phyloP scores from a whole-genome alignment of 2,113 vertebrate species.

The Philantomba maxwellii region DNA sequence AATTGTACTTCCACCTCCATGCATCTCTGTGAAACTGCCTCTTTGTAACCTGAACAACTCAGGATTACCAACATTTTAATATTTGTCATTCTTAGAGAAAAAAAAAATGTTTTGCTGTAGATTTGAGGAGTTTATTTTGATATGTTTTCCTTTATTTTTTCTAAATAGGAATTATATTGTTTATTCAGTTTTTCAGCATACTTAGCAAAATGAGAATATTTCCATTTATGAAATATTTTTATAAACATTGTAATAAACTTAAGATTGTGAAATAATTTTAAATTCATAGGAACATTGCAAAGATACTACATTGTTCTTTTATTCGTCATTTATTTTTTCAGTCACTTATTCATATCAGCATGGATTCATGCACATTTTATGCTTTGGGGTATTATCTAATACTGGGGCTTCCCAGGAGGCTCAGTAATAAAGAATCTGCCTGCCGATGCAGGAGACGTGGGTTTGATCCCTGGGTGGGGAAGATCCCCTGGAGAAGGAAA shows the following conservation, averaged over 20 bases:
- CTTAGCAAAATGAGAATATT: neutral
- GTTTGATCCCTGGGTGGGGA: neutral
- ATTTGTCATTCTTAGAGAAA: neutral
- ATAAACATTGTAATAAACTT: neutral
- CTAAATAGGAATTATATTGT: neutral
- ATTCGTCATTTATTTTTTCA: neutral
- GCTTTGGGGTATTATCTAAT: neutral
- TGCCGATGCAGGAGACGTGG: accelerated
- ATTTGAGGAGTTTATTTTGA: neutral
- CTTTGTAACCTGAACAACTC: neutral
- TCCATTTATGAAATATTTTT: neutral
- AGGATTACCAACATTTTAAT: neutral
- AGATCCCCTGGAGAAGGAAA: neutral
- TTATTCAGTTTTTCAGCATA: neutral
- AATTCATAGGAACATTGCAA: neutral
- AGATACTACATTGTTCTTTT: neutral
- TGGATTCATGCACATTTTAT: neutral
- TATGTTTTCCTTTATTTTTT: neutral
- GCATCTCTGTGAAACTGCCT: neutral
- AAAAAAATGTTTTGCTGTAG: neutral
- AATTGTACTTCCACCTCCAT: neutral
- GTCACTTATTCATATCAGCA: neutral
- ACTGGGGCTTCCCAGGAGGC: neutral
- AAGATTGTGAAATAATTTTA: neutral
- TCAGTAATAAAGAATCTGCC: neutral